Evolutionary conservation across 1,140 invertebrate genomes (phyloP).

Genomic region (Hyposmocoma kahamanoa): DNA sequence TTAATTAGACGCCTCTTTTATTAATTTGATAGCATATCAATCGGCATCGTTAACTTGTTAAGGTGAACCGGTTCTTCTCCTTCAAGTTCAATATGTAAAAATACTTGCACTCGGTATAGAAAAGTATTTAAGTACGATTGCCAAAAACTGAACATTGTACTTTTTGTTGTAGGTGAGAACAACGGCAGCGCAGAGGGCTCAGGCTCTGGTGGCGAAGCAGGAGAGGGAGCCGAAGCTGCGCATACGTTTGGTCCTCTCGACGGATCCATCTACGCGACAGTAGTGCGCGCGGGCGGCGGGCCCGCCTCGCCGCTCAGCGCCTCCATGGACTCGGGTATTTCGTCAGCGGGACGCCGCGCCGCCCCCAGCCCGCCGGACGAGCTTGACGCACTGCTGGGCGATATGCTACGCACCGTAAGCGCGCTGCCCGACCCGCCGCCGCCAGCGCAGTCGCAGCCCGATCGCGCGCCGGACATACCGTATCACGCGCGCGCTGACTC

Average conservation of each 20-base stretch:
- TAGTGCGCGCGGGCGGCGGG: slow-evolving; percentile 74
- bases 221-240: slow-evolving; percentile 69
- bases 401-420: slow-evolving; percentile 88
- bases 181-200: slow-evolving; percentile 78
- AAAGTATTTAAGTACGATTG: too few relatives aligned
- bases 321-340: slow-evolving; percentile 90
- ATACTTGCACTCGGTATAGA: too few relatives aligned
- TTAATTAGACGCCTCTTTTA: neutral
- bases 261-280: slow-evolving; percentile 91
- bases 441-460: slow-evolving; percentile 47
- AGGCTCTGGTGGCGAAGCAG: slow-evolving; percentile 79
- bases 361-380: slow-evolving; percentile 66
- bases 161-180: slow-evolving; percentile 46
- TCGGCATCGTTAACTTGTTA: too few relatives aligned
- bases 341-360: slow-evolving; percentile 77
- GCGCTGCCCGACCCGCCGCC: slow-evolving; percentile 82
- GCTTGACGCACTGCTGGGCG: slow-evolving; percentile 78
- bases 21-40: too few relatives aligned
- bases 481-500: slow-evolving; percentile 89
- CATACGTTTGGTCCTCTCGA: slow-evolving; percentile 89
- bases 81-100: too few relatives aligned
- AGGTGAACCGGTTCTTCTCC: too few relatives aligned
- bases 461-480: slow-evolving; percentile 76
- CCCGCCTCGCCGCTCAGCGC: slow-evolving; percentile 83
- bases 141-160: too few relatives aligned